Conservation (phyloP, 2,797 vertebrate species). For the Molossus alvarezi region DNA sequence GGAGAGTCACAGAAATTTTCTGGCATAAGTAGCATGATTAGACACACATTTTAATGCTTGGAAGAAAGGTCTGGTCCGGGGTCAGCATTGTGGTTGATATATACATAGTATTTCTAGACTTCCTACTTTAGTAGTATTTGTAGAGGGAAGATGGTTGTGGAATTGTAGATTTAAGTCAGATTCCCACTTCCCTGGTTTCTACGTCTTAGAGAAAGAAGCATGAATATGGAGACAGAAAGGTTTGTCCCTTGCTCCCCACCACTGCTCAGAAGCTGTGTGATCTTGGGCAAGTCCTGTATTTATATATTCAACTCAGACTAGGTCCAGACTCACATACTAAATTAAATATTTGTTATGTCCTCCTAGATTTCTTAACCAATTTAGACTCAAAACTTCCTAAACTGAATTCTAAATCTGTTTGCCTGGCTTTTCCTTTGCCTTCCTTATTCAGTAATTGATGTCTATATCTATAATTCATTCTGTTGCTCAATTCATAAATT, state of each 20-base stretch:
- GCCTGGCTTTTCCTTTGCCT: neutral
- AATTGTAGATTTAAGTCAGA: neutral
- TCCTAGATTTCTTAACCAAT: constrained; percentile 9
- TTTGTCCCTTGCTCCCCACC: neutral
- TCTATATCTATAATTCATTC: neutral
- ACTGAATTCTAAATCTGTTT: neutral
- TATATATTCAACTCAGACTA: neutral
- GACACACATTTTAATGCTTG: constrained; percentile 3
- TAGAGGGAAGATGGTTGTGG: constrained; percentile 11
- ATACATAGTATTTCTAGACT: neutral
- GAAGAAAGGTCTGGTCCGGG: neutral
- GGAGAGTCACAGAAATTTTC: neutral
- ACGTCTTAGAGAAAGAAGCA: neutral
- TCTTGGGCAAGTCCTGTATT: neutral
- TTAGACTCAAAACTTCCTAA: neutral
- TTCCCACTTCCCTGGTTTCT: neutral
- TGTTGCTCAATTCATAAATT: neutral
- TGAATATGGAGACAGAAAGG: neutral
- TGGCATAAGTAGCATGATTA: neutral
- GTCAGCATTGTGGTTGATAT: neutral
- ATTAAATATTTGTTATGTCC: neutral
- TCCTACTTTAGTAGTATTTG: neutral
- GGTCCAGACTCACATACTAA: neutral
- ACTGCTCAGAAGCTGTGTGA: neutral
- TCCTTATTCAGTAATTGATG: neutral